These are phyloP conservation scores for Nautilus pompilius DNA, from an alignment of 1,140 invertebrate species.

Conservation along the genomic window DNA sequence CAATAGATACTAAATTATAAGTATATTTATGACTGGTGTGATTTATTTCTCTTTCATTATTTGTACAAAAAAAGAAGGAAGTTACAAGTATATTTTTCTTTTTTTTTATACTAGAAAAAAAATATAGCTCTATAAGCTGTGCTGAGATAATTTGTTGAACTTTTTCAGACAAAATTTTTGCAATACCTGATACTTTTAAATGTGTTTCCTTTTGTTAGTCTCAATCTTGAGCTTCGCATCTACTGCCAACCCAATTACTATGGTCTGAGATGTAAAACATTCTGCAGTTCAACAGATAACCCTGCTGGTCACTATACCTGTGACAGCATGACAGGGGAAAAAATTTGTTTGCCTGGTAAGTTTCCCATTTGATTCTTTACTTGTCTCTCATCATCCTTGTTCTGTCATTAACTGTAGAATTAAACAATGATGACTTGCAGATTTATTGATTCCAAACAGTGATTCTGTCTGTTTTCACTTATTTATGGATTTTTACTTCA, in stretches of 20 bases:
- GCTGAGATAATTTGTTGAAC: too few relatives aligned
- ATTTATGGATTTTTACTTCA: not conserved
- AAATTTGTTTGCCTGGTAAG: conserved; percentile 27
- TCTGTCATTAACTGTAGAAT: not conserved
- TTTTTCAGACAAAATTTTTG: too few relatives aligned
- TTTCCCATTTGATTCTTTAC: too few relatives aligned
- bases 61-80: too few relatives aligned
- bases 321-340: conserved; percentile 24
- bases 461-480: not conserved
- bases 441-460: not conserved
- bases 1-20: too few relatives aligned
- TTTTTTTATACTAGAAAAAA: too few relatives aligned
- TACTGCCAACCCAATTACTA: conserved; percentile 35
- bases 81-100: too few relatives aligned
- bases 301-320: conserved; percentile 32
- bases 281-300: conserved; percentile 25
- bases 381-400: too few relatives aligned
- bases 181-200: too few relatives aligned
- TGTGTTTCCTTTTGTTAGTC: conserved; percentile 16
- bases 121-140: too few relatives aligned
- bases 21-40: too few relatives aligned
- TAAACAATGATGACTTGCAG: not conserved
- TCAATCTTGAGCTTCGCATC: conserved; percentile 26
- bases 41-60: too few relatives aligned
- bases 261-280: conserved; percentile 19